phyloP scores from a whole-genome alignment of 1,140 invertebrate genomes.

The Phenacoccus solenopsis region DNA sequence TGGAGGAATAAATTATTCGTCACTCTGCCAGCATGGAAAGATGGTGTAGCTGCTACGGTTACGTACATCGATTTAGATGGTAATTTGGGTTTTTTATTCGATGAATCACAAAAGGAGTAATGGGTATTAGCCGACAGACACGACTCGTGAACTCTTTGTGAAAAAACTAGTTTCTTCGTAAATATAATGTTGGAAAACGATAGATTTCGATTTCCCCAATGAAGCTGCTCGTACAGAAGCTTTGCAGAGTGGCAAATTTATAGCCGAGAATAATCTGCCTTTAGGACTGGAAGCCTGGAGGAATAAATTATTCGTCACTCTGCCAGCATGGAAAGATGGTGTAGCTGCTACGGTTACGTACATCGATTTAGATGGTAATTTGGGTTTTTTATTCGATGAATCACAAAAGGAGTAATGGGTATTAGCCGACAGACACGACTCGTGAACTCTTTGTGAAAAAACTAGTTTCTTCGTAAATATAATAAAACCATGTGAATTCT shows the following conservation, averaged over 20 bases:
- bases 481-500: too few species aligned
- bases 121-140: too few species aligned
- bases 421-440: too few species aligned
- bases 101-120: too few species aligned
- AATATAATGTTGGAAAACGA: slow-evolving; percentile 51
- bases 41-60: slow-evolving; percentile 48
- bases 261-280: slow-evolving; percentile 55
- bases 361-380: slow-evolving; percentile 19
- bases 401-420: too few species aligned
- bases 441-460: too few species aligned
- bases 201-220: slow-evolving; percentile 54
- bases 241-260: slow-evolving; percentile 45
- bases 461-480: too few species aligned
- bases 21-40: slow-evolving; percentile 58
- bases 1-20: slow-evolving; percentile 65
- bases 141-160: too few species aligned
- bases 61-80: slow-evolving; percentile 37
- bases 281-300: slow-evolving; percentile 57
- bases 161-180: too few species aligned
- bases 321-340: slow-evolving; percentile 52
- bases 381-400: too few species aligned
- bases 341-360: slow-evolving; percentile 57
- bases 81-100: too few species aligned
- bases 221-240: slow-evolving; percentile 43
- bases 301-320: slow-evolving; percentile 61